phyloP scores from a whole-genome alignment of 2,113 vertebrate genomes.

The Aldabrachelys gigantea region DNA sequence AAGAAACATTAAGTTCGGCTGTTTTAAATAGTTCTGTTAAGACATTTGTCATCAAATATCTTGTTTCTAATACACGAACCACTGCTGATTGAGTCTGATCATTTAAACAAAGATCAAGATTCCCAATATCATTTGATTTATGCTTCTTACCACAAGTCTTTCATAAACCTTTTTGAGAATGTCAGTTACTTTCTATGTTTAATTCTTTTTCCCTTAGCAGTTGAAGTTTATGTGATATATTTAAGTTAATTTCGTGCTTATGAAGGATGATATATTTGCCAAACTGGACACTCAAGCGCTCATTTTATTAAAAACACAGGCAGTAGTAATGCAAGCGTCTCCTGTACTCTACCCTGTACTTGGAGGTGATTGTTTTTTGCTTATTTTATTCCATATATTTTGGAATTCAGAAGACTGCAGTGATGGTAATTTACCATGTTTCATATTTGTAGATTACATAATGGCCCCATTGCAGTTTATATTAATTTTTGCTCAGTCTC shows the following conservation, averaged over 20 bases:
- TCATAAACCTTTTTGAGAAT: not conserved
- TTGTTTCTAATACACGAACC: not conserved
- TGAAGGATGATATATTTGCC: not conserved
- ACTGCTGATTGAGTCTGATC: not conserved
- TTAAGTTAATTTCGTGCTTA: not conserved
- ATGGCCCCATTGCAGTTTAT: not conserved
- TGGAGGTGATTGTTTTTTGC: not conserved
- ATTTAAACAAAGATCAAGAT: not conserved
- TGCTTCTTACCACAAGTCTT: not conserved
- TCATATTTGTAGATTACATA: not conserved
- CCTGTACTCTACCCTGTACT: not conserved
- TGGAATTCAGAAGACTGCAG: not conserved
- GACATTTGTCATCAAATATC: not conserved
- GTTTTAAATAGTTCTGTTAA: not conserved
- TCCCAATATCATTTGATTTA: not conserved
- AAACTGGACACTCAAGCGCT: not conserved
- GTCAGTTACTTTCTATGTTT: not conserved
- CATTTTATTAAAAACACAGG: not conserved
- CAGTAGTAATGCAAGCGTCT: not conserved
- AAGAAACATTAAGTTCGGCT: not conserved
- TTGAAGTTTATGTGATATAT: not conserved
- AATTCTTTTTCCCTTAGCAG: not conserved
- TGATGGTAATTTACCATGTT: not conserved
- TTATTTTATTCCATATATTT: not conserved
- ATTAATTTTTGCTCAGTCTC: not conserved